Evolutionary conservation across 2,113 vertebrate species (phyloP).

Genomic region (Pteropus alecto): DNA sequence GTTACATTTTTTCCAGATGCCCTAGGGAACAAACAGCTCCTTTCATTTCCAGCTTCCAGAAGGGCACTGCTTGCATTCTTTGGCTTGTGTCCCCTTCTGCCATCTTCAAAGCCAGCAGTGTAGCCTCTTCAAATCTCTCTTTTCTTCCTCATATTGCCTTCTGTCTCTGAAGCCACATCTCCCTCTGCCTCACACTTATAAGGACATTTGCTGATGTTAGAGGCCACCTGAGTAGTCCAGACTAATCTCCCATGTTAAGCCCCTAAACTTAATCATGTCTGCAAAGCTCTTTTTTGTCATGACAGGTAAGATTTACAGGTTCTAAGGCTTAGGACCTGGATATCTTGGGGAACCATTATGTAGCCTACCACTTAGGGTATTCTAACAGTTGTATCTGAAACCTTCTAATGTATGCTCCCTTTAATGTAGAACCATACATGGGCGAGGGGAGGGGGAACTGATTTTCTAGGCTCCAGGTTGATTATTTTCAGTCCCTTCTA

Average conservation of each 20-base stretch:
- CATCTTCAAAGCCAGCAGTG: background rate
- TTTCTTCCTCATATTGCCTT: background rate
- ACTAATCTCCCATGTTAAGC: background rate
- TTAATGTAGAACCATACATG: background rate
- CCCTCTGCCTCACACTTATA: background rate
- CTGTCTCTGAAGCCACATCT: background rate
- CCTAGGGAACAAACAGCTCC: background rate
- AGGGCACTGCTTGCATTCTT: background rate
- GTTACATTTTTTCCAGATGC: background rate
- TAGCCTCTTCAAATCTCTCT: background rate
- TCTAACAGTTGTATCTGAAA: background rate
- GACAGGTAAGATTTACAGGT: background rate
- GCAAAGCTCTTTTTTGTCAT: background rate
- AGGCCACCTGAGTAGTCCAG: background rate
- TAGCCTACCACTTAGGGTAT: background rate
- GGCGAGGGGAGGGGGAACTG: accelerated
- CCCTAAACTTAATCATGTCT: background rate
- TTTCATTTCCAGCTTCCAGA: background rate
- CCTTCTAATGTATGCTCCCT: background rate
- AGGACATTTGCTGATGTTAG: background rate
- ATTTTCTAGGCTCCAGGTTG: background rate
- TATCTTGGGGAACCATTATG: background rate
- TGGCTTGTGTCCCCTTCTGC: background rate
- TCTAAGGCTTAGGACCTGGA: background rate
- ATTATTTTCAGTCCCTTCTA: background rate